These are phyloP conservation scores for Entosphenus tridentatus DNA, from an alignment of 2,113 vertebrate genomes.

Conservation along the genomic window DNA sequence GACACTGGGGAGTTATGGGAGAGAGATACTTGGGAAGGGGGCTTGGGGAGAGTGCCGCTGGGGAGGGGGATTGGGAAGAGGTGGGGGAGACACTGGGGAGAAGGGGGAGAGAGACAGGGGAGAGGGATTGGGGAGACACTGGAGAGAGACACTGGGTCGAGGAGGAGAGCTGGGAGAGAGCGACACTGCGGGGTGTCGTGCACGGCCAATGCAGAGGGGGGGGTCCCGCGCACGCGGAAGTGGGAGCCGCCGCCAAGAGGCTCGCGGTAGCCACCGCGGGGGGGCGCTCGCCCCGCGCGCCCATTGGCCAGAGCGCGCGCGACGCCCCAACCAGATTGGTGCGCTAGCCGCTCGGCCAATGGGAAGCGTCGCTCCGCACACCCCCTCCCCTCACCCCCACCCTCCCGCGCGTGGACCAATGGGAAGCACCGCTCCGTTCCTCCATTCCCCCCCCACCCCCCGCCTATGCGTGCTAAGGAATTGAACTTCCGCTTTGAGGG, in stretches of 20 bases:
- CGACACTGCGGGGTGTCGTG: not conserved
- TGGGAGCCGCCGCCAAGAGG: not conserved
- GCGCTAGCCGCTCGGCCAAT: not conserved
- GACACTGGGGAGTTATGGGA: slow-evolving; percentile 10
- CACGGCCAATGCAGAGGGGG: not conserved
- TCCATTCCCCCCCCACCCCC: too few species aligned
- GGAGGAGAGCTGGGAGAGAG: not conserved
- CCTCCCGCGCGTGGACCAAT: too few species aligned
- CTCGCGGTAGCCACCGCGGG: too few species aligned
- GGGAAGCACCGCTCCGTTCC: too few species aligned
- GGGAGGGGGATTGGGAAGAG: not conserved
- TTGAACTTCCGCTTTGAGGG: too few species aligned
- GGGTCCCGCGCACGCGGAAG: not conserved
- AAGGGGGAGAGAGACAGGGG: too few species aligned
- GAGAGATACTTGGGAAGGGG: slow-evolving; percentile 5
- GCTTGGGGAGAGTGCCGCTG: not conserved
- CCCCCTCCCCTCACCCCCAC: too few species aligned
- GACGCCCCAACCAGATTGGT: not conserved
- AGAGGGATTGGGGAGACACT: too few species aligned
- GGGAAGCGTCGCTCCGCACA: not conserved
- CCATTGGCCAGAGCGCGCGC: not conserved
- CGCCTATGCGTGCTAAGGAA: too few species aligned
- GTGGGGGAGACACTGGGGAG: not conserved
- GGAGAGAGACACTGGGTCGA: not conserved
- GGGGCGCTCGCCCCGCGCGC: not conserved